Evolutionary conservation across 1,140 invertebrate genomes (phyloP).

Genomic region (Ostrea denselamellosa): DNA sequence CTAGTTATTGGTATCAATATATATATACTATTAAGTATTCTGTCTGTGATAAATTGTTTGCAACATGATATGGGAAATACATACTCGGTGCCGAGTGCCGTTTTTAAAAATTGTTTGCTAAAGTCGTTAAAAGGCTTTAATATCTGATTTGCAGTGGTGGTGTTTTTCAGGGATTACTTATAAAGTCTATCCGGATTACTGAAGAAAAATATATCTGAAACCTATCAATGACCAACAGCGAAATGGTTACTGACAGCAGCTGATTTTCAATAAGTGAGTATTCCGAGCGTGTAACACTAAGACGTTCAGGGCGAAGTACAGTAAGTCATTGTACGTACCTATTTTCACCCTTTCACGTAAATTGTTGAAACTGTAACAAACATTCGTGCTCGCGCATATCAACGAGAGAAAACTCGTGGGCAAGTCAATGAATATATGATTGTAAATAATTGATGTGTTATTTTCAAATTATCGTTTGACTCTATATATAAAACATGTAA

Average conservation of each 20-base stretch:
- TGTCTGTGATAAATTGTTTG: constrained; percentile 11
- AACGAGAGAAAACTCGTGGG: not conserved
- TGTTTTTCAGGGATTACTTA: constrained; percentile 10
- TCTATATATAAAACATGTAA: not conserved
- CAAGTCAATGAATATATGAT: not conserved
- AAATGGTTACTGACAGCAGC: constrained; percentile 16
- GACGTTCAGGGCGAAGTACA: not conserved
- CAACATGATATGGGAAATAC: not conserved
- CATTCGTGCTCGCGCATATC: not conserved
- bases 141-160: not conserved
- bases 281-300: not conserved
- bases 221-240: not conserved
- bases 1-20: constrained; percentile 19
- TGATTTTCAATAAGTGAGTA: constrained; percentile 28
- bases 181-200: constrained; percentile 33
- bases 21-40: constrained; percentile 25
- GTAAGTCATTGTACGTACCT: not conserved
- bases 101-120: not conserved
- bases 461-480: constrained; percentile 11
- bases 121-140: not conserved
- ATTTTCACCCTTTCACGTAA: not conserved
- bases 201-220: not conserved
- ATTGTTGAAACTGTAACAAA: constrained; percentile 8
- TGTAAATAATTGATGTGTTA: not conserved
- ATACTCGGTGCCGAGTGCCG: not conserved